Evolutionary conservation across 2,113 vertebrate species (phyloP).

Genomic region (Vireo altiloquus): DNA sequence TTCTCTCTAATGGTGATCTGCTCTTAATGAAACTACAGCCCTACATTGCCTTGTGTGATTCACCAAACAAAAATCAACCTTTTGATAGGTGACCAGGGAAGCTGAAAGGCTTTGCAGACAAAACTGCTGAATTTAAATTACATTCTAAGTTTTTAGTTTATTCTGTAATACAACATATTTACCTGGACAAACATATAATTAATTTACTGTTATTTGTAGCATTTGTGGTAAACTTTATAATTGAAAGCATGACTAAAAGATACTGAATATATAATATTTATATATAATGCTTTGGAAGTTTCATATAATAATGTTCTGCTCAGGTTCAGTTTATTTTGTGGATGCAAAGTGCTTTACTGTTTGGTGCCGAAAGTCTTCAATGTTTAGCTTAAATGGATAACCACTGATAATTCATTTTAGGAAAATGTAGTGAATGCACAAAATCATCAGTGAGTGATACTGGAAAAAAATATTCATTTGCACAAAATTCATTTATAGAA

Average conservation of each 20-base stretch:
- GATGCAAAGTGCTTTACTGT: background rate
- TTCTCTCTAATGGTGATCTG: background rate
- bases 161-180: background rate
- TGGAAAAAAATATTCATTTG: background rate
- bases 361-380: background rate
- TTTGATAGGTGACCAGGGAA: fast-evolving
- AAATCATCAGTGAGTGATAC: background rate
- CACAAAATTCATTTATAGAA: background rate
- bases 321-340: background rate
- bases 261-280: background rate
- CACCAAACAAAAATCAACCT: background rate
- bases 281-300: background rate
- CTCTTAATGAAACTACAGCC: background rate
- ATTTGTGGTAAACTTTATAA: background rate
- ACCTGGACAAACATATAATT: background rate
- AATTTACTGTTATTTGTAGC: background rate
- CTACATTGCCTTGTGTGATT: background rate
- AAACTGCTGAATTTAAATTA: background rate
- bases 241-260: background rate
- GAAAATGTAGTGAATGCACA: background rate
- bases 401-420: background rate
- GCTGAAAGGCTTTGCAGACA: background rate
- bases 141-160: background rate
- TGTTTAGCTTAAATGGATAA: background rate
- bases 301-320: background rate